phyloP scores from a whole-genome alignment of 1,140 invertebrate genomes.

The Trinorchestia longiramus region DNA sequence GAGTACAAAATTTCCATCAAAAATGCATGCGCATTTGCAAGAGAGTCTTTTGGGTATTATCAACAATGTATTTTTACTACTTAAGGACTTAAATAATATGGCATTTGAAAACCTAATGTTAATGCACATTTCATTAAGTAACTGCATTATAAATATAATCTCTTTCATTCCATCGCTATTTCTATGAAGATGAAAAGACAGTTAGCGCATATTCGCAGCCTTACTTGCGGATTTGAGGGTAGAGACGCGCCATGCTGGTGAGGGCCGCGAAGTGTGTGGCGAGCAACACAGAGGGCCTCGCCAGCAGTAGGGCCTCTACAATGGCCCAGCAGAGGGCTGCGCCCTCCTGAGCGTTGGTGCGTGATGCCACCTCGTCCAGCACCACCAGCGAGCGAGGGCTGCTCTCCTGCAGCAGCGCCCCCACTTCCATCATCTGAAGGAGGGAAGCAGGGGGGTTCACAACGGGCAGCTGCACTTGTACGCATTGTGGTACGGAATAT shows the following conservation, averaged over 20 bases:
- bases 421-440: conserved; percentile 60
- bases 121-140: too few species aligned
- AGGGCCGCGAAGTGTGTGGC: conserved; percentile 86
- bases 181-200: too few species aligned
- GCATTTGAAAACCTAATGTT: too few species aligned
- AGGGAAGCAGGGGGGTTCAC: too few species aligned
- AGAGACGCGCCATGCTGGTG: conserved; percentile 79
- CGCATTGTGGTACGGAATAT: not conserved
- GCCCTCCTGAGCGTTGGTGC: conserved; percentile 86
- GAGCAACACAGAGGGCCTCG: conserved; percentile 82
- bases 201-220: not conserved
- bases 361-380: conserved; percentile 88
- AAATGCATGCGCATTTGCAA: too few species aligned
- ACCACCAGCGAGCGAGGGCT: conserved; percentile 83
- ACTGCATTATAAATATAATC: too few species aligned
- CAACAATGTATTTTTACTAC: too few species aligned
- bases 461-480: too few species aligned
- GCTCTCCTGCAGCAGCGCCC: conserved; percentile 71
- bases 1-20: too few species aligned
- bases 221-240: conserved; percentile 84
- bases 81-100: too few species aligned
- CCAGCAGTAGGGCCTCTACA: conserved; percentile 79
- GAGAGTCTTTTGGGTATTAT: too few species aligned
- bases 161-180: too few species aligned
- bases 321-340: conserved; percentile 85